Evolutionary conservation across 2,113 vertebrate species (phyloP), one percentile per base, ranked within the genome.

Genomic region (Corythoichthys intestinalis): DNA sequence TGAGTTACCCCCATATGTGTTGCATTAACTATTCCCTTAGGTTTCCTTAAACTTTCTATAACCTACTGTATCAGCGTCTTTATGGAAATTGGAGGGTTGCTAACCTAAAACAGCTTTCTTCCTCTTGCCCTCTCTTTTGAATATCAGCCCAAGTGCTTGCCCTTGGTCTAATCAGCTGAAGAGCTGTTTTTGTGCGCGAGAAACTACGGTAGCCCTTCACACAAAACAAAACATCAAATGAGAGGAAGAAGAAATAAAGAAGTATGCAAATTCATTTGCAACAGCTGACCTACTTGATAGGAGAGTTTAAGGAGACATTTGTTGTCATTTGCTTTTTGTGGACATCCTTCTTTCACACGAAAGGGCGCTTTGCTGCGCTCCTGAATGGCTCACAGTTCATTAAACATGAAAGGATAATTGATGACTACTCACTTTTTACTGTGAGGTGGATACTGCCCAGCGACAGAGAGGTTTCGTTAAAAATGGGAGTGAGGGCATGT

Each of bases 81-180:
- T 70, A 49, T 65, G 75, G 75, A 81, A 75, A 76, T 53, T n/a
- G 46, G 66, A 72, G 64, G 66, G 46, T 35, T 65, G 67, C 80
- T 83, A 83, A 81, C 79, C 71, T 72, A 80, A 85, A 86, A 83
- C 83, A 85, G 84, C 79, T 84, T 77, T 75, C 63, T 5, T 38
- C 67, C 72, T 34, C 28, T 4, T 72, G 41, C 41, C 41, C 61
- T 17, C 71, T 68, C 56, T 57, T 74, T 78, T 83, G 73, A 86
- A 78, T 69, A 59, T 83, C 74, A 76, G 76, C 76, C 79, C 69
- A 70, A 80, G 37, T 70, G 75, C 72, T 72, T 70, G 50, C 38
- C 68, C 75, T 66, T 75, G 57, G 74, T 74, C 69, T 70, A 67
- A 83, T 64, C 75, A 68, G 49, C 12, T 34, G 58, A 72, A 64